A percentile compares a stretch with the other conserved stretches of the same genome.
Conservation (phyloP, 2,797 vertebrate genomes). For the Rhodeus uyekii region DNA sequence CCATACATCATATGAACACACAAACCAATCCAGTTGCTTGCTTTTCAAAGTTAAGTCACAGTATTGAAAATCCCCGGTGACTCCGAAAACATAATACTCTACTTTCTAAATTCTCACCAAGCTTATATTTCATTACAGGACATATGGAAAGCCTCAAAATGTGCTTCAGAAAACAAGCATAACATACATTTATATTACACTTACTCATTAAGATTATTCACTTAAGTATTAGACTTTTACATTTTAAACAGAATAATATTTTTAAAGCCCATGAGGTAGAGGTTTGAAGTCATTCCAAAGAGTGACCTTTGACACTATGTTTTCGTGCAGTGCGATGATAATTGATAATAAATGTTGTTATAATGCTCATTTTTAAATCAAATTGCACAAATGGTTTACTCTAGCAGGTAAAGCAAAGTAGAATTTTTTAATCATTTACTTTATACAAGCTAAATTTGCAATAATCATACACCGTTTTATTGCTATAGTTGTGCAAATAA, state of each 20-base stretch:
- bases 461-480: background rate
- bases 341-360: background rate
- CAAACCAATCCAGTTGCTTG: background rate
- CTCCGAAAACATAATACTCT: background rate
- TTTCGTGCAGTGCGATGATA: background rate
- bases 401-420: background rate
- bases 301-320: background rate
- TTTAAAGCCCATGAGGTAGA: background rate
- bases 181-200: background rate
- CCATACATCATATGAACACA: background rate
- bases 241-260: background rate
- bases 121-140: background rate
- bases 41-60: background rate
- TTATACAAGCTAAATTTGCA: background rate
- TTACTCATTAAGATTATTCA: no score
- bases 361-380: background rate
- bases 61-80: background rate
- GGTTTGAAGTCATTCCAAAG: background rate
- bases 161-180: background rate
- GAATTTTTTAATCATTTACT: no score
- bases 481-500: background rate
- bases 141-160: background rate
- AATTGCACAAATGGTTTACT: background rate
- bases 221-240: background rate
- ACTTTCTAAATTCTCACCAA: slow-evolving; percentile 10